Evolutionary conservation across 2,797 vertebrate genomes (phyloP).

Genomic region (Bradypus variegatus): DNA sequence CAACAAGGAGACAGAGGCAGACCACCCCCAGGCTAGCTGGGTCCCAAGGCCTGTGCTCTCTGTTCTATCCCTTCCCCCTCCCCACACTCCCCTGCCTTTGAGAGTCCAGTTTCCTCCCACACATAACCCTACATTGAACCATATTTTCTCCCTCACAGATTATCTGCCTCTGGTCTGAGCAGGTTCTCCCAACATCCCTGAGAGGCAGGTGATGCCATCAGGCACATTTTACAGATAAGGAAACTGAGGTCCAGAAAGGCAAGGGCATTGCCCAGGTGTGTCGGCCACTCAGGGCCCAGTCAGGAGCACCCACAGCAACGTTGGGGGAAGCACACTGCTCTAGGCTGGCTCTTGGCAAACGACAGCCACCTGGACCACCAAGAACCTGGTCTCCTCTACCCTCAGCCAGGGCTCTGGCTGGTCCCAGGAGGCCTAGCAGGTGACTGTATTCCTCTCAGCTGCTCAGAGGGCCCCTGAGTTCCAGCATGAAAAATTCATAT

Average conservation of each 20-base stretch:
- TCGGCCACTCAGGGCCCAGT: neutral
- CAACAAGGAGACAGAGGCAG: neutral
- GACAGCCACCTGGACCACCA: neutral
- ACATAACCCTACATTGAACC: neutral
- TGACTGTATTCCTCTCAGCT: slow-evolving; percentile 25
- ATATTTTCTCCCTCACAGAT: neutral
- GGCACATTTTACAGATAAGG: neutral
- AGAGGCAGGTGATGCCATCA: neutral
- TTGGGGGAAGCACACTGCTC: neutral
- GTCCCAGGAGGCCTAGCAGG: slow-evolving; percentile 39
- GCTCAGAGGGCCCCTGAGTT: slow-evolving; percentile 39
- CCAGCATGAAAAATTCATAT: slow-evolving; percentile 51
- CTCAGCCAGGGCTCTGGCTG: slow-evolving; percentile 1
- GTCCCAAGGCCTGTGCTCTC: neutral
- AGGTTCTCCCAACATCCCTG: neutral
- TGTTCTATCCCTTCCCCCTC: neutral
- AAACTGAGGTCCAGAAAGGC: neutral
- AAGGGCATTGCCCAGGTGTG: neutral
- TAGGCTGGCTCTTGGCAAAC: neutral
- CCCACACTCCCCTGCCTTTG: neutral
- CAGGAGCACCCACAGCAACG: neutral
- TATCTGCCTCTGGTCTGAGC: neutral
- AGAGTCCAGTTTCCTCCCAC: neutral
- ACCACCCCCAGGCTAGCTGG: neutral
- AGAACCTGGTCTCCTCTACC: neutral